Percentiles rank a stretch among this genome's conserved stretches.
Evolutionary conservation across 2,888 invertebrate species (phyloP).

Genomic region (Lissocephala sabroskyi): DNA sequence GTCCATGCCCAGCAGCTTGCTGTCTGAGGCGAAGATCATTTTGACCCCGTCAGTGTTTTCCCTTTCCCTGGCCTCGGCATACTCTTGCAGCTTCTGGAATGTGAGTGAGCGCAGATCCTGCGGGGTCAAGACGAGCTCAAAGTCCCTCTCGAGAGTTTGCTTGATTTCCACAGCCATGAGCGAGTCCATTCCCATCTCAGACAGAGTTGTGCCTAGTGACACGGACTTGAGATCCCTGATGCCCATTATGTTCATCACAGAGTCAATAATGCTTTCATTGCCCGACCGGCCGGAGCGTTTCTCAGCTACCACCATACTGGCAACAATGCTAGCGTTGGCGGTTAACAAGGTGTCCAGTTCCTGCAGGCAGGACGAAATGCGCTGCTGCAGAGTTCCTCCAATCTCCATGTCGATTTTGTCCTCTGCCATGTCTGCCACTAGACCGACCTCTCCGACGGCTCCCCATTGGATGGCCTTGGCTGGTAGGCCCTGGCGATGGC

Average conservation of each 20-base stretch:
- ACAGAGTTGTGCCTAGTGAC: constrained; percentile 81
- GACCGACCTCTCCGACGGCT: constrained; percentile 90
- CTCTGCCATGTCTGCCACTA: constrained; percentile 84
- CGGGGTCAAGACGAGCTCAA: constrained; percentile 87
- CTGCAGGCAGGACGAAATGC: constrained; percentile 85
- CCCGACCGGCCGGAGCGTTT: constrained; percentile 78
- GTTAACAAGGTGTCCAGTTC: constrained; percentile 83
- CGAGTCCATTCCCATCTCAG: constrained; percentile 96
- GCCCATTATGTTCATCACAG: constrained; percentile 80
- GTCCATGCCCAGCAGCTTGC: constrained; percentile 73
- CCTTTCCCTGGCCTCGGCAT: constrained; percentile 50
- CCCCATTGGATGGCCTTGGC: constrained; percentile 94
- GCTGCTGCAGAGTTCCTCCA: constrained; percentile 88
- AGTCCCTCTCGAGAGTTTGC: constrained; percentile 91
- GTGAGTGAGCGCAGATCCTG: constrained; percentile 89
- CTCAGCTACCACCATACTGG: constrained; percentile 91
- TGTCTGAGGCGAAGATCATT: constrained; percentile 62
- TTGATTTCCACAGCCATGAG: constrained; percentile 98
- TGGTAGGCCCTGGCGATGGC: constrained; percentile 80
- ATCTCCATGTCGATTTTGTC: constrained; percentile 80
- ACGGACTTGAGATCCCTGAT: constrained; percentile 80
- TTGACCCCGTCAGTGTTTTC: constrained; percentile 60
- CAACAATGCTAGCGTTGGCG: constrained; percentile 80
- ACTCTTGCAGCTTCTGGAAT: constrained; percentile 74
- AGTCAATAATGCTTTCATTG: constrained; percentile 80